Base-by-base conservation (phyloP, 2,888 invertebrate species). In the Furcula furcula region DNA sequence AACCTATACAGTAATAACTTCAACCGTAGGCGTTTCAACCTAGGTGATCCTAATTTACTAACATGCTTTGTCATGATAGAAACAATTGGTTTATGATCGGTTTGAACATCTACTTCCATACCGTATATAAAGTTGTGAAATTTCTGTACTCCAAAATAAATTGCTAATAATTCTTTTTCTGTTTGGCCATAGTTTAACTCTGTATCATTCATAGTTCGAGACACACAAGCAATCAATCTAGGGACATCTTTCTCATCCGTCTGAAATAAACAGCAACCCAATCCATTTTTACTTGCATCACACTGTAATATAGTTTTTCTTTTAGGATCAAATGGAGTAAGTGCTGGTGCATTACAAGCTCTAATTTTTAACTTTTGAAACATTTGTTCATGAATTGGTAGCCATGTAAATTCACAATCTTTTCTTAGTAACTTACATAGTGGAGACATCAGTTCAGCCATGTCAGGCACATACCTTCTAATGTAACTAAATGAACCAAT, bases 11-110 rank as follows among this genome's bases (percentile, higher is more conserved):
- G 26, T 15, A 35, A 30, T 12, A 35, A 15, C 31, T 35, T 35
- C 3, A 35, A n/a, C 14, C 27, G 23, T 3, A 29, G 37, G 11
- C 10, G 11, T 32, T 26, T 15, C 23, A 33, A 9, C 34, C 47
- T 26, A 11, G 39, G 25, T 19, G 18, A 3, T 31, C 14, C 14
- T 32, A 41, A n/a, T 25, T 36, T 35, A 20, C 20, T 22, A 36
- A 26, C 13, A 15, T 20, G 7, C 16, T 19, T 31, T 9, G 7
- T 7, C 31, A 36, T 39, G 28, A 34, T 41, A 13, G 27, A 10
- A 4, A 27, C 26, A 7, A 21, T 18, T 4, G 13, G 30, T 28
- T 26, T 30, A 20, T 11, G 32, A 19, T 38, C 32, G 11, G 10
- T 30, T 29, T 22, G 33, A 14, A 38, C 26, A 9, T 13, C 16